Conservation (phyloP, 2,888 invertebrate genomes). For the Drosophila lutescens region DNA sequence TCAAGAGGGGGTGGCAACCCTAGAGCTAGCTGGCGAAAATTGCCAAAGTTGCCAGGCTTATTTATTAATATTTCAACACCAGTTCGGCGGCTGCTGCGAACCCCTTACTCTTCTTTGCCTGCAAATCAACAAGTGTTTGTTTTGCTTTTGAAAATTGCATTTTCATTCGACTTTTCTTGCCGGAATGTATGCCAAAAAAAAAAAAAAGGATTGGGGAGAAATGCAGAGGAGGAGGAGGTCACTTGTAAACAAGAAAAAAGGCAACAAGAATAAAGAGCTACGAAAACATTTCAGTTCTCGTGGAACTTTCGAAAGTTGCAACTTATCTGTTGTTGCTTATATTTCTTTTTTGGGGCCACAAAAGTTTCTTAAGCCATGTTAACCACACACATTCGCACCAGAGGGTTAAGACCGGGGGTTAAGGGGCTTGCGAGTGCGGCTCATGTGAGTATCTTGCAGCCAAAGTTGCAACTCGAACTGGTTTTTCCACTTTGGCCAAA, state of each 20-base stretch:
- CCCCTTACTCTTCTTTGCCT: slow-evolving; percentile 10
- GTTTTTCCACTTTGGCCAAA: slow-evolving; percentile 79
- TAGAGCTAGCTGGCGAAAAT: slow-evolving; percentile 37
- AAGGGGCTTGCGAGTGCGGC: not conserved
- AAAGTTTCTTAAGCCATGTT: slow-evolving; percentile 81
- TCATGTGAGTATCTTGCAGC: slow-evolving; percentile 60
- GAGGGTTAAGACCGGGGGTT: slow-evolving; percentile 1
- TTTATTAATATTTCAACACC: slow-evolving; percentile 58
- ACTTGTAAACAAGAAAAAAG: slow-evolving; percentile 27
- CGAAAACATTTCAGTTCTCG: slow-evolving; percentile 66
- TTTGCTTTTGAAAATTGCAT: slow-evolving; percentile 53
- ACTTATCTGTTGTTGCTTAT: slow-evolving; percentile 75
- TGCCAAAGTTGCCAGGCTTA: slow-evolving; percentile 52
- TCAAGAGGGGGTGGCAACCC: slow-evolving; percentile 25
- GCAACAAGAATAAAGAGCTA: slow-evolving; percentile 67
- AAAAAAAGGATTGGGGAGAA: not conserved
- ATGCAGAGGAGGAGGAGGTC: not conserved
- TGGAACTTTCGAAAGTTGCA: slow-evolving; percentile 78
- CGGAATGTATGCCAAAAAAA: slow-evolving; percentile 58
- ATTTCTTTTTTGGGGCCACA: slow-evolving; percentile 27
- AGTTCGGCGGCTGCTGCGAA: slow-evolving; percentile 25
- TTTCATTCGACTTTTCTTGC: slow-evolving; percentile 47
- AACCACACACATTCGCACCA: slow-evolving; percentile 76
- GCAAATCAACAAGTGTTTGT: slow-evolving; percentile 65
- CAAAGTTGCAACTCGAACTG: slow-evolving; percentile 69